phyloP scores from a whole-genome alignment of 2,113 vertebrate genomes.

The Rhineura floridana region DNA sequence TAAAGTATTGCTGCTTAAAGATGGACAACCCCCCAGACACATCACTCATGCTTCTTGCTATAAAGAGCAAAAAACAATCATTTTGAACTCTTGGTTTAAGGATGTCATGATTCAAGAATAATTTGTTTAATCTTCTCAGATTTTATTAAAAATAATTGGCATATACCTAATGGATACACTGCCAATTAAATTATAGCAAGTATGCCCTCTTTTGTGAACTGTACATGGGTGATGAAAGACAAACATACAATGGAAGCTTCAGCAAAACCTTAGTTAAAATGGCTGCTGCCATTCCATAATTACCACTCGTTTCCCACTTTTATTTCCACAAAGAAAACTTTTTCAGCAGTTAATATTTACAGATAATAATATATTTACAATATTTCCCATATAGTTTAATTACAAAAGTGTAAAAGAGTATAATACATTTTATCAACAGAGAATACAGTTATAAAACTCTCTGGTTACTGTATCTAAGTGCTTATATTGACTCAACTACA shows the following conservation, averaged over 20 bases:
- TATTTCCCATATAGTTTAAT: constrained; percentile 33
- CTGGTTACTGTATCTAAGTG: constrained; percentile 32
- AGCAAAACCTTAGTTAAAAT: constrained; percentile 10
- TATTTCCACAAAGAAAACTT: constrained; percentile 41
- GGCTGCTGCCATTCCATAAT: neutral
- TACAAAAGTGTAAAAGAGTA: constrained; percentile 31
- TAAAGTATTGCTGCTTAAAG: neutral
- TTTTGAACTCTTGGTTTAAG: constrained; percentile 15
- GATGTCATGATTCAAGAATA: neutral
- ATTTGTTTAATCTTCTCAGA: constrained; percentile 2
- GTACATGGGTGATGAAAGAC: constrained; percentile 11
- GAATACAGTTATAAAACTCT: constrained; percentile 28
- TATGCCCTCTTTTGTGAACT: neutral
- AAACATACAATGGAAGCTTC: neutral
- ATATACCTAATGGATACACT: neutral
- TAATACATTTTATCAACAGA: constrained; percentile 39
- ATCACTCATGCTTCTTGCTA: constrained; percentile 4
- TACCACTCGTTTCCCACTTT: constrained; percentile 47
- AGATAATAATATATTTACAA: constrained; percentile 42
- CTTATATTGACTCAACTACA: constrained; percentile 15
- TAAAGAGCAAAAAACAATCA: constrained; percentile 12
- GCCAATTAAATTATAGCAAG: constrained; percentile 2
- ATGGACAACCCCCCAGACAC: neutral
- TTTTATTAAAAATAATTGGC: constrained; percentile 34
- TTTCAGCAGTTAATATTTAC: constrained; percentile 26